Evolutionary conservation across 1,140 invertebrate genomes (phyloP), one percentile per base, ranked within the genome.

Genomic region (Harpegnathos saltator): DNA sequence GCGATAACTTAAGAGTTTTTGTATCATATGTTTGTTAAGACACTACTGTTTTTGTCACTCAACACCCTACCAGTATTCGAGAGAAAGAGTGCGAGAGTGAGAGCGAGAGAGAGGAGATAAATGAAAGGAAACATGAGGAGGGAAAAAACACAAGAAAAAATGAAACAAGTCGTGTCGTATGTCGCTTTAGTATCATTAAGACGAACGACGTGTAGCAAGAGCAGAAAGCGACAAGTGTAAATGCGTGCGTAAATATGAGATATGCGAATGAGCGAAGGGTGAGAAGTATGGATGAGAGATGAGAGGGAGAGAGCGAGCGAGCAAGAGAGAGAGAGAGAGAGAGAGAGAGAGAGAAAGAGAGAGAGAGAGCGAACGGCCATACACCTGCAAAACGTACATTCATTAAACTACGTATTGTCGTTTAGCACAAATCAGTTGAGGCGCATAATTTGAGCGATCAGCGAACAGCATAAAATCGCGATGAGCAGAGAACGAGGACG

Each of bases 1-100:
- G 85, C 86, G 88, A 91, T 91, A 91, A 92, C 90, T 92, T 92
- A 94, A 91, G 90, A 90, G 84, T 90, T 93, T 94, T 93, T 93
- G 93, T 94, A 94, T 93, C 90, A 90, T 93, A 93, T 89, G 89
- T 93, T 94, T 94, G 89, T 94, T 94, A 94, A 92, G 92, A 92
- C n/a, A n/a, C 90, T 93, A 91, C 89, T 75, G 85, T 87, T 89
- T 91, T 92, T 91, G 89, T 92, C 87, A 92, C 90, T 93, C 91
- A 92, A 90, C 90, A 91, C 89, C 91, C 90, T 92, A 94, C 89
- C 93, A 94, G 93, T 94, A 94, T 94, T 94, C 89, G 88, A 86
- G 48, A 58, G 33, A 69, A n/a, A 63, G 9, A 58, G 24, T 0
- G 24, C 29, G 38, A 62, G 59, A 63, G 59, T n/a, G 58, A 22